These are phyloP conservation scores for Eucidaris tribuloides DNA, from an alignment of 35 echinoderm and acorn worm species.

Conservation along the genomic window DNA sequence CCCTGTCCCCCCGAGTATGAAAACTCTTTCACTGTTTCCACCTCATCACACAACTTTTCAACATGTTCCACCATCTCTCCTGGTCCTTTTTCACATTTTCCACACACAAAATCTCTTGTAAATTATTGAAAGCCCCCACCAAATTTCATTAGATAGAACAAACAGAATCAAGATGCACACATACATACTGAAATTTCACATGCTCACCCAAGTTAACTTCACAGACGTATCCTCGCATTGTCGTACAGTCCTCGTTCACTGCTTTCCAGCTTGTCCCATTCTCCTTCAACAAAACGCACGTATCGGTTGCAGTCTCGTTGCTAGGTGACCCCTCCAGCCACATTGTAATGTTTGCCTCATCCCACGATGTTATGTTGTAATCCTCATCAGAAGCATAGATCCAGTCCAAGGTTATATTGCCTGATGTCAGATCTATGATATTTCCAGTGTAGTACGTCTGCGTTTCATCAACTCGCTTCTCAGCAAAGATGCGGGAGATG, in stretches of 20 bases:
- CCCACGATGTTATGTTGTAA: constrained; percentile 61
- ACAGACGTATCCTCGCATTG: constrained; percentile 60
- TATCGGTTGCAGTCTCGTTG: not conserved
- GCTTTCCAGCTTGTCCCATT: constrained; percentile 54
- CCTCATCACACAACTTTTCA: no score
- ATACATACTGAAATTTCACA: no score
- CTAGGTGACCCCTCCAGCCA: constrained; percentile 6
- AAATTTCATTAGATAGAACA: no score
- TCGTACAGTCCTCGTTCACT: constrained; percentile 29
- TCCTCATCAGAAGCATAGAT: constrained; percentile 6
- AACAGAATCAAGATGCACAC: no score
- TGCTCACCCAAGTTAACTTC: constrained; percentile 79
- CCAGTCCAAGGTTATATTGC: constrained; percentile 61
- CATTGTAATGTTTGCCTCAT: not conserved
- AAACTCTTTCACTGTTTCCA: no score
- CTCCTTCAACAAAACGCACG: constrained; percentile 19
- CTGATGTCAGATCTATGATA: not conserved
- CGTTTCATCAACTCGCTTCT: constrained; percentile 19
- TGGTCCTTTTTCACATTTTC: no score
- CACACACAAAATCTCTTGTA: no score
- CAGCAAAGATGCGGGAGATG: constrained; percentile 45
- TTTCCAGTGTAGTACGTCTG: constrained; percentile 40
- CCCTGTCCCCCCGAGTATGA: no score
- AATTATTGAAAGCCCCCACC: no score
- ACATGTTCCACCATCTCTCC: no score